Base-by-base conservation (phyloP, 2,113 vertebrate species). In the Hoplias malabaricus region DNA sequence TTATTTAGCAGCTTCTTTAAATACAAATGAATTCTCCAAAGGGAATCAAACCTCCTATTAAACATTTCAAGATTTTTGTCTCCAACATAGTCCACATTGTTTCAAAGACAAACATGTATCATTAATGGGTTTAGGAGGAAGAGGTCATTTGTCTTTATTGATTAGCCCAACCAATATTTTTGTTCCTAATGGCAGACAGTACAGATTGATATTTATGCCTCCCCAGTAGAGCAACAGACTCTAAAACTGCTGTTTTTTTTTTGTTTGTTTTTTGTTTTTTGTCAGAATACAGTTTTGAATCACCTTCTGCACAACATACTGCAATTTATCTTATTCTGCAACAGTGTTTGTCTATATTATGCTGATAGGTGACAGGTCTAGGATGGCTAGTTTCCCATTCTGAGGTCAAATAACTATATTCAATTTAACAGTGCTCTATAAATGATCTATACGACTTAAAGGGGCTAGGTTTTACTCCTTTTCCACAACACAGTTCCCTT, bases 111-210 rank as follows among this genome's bases (percentile, higher is more conserved):
- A 36, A 63, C 33, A 63, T 63, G 36, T 63, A 21, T 34, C 34
- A 63, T 63, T 63, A 63, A 63, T 63, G 59, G 31, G 59, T 12
- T 63, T n/a, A 36, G 33, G 48, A n/a, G 59, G 31, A 36, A 63
- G 59, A 63, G 59, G 59, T 36, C 21, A 63, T 63, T 63, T 63
- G 59, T 63, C 33, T 33, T 63, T 63, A 63, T 63, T 63, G 59
- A 63, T 33, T 34, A n/a, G 59, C 6, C 34, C 1, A 36, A 63
- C 16, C 31, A 36, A 36, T 63, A n/a, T 63, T 63, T 63, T 23
- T 36, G 16, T 33, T 36, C 59, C 36, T 63, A 63, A 63, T 63
- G 59, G 59, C 34, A 36, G 59, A 63, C 59, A 36, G 31, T 36
- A 19, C 31, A 36, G 59, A 63, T 36, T 63, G 31, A 36, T 63